Evolutionary conservation across 2,888 invertebrate genomes (phyloP).

Genomic region (Lasioglossum marginatum): DNA sequence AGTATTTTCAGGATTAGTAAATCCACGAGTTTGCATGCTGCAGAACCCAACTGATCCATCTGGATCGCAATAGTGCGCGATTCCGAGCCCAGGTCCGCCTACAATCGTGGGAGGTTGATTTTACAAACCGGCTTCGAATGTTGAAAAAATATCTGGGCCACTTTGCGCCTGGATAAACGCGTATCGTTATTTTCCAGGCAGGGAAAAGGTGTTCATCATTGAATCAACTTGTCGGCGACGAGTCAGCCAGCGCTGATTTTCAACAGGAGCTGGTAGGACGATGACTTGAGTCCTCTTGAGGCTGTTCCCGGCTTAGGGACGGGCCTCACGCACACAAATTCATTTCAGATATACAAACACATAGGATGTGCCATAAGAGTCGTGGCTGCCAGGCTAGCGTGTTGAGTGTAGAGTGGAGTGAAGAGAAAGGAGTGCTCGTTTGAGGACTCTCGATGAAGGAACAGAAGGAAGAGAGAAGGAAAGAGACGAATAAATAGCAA

Average conservation of each 20-base stretch:
- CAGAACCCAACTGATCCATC: neutral
- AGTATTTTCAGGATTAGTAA: neutral
- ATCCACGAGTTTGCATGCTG: neutral
- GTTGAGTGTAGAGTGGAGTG: slow-evolving; percentile 46
- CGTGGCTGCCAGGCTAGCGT: slow-evolving; percentile 60
- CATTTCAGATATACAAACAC: neutral
- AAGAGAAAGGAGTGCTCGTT: slow-evolving; percentile 50
- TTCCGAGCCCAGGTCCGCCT: neutral
- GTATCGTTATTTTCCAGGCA: slow-evolving; percentile 31
- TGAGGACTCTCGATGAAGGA: slow-evolving; percentile 44
- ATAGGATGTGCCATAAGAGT: neutral
- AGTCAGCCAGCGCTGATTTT: slow-evolving; percentile 59
- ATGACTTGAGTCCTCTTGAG: slow-evolving; percentile 69
- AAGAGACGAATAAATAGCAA: slow-evolving; percentile 26
- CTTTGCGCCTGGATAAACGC: slow-evolving; percentile 36
- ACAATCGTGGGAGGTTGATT: slow-evolving; percentile 4
- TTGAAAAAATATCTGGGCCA: slow-evolving; percentile 38
- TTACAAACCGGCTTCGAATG: slow-evolving; percentile 25
- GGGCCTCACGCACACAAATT: slow-evolving; percentile 51
- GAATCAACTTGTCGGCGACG: slow-evolving; percentile 46
- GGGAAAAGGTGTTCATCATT: slow-evolving; percentile 43
- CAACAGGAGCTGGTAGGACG: slow-evolving; percentile 65
- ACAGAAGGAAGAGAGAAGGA: slow-evolving; percentile 27
- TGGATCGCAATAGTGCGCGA: neutral
- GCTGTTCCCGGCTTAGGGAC: slow-evolving; percentile 65